Percentiles rank a stretch among this genome's conserved stretches.
These are phyloP conservation scores for Eulacestoma nigropectus DNA, from an alignment of 2,113 vertebrate genomes.

Conservation along the genomic window DNA sequence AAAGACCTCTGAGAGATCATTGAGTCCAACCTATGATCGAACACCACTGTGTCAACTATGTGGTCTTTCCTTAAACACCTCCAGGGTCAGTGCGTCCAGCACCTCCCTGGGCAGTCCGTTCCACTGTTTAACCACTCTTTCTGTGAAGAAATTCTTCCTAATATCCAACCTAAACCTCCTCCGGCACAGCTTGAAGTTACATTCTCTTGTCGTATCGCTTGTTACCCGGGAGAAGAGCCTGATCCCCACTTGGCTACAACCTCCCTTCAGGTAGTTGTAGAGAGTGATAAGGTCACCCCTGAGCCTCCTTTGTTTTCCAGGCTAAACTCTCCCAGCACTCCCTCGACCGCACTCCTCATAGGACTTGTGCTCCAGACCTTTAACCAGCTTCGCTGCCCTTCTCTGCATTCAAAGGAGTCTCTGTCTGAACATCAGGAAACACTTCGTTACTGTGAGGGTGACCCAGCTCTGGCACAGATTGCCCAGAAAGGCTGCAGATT, in stretches of 20 bases:
- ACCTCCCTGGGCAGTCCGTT: neutral
- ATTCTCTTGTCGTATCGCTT: neutral
- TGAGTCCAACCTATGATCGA: neutral
- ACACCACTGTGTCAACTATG: neutral
- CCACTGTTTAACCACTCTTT: neutral
- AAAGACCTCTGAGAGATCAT: neutral
- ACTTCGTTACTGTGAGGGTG: accelerated
- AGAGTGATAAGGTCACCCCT: too few species aligned
- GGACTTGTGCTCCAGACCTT: neutral
- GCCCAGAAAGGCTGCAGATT: accelerated
- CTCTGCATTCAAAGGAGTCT: neutral
- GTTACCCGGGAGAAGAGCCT: neutral
- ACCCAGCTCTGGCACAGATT: accelerated
- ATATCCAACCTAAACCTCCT: neutral
- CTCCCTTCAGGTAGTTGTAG: neutral
- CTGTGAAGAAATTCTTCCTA: neutral
- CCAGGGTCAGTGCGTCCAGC: neutral
- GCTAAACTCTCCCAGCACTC: neutral
- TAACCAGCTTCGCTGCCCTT: neutral
- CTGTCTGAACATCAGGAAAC: accelerated
- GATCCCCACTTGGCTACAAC: neutral
- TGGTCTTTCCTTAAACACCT: neutral
- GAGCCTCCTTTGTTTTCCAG: neutral
- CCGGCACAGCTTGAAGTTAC: neutral
- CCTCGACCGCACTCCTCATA: neutral